A percentile compares a stretch with the other conserved stretches of the same genome.
These are phyloP conservation scores for Cromileptes altivelis DNA, from an alignment of 2,113 vertebrate genomes.

Conservation along the genomic window DNA sequence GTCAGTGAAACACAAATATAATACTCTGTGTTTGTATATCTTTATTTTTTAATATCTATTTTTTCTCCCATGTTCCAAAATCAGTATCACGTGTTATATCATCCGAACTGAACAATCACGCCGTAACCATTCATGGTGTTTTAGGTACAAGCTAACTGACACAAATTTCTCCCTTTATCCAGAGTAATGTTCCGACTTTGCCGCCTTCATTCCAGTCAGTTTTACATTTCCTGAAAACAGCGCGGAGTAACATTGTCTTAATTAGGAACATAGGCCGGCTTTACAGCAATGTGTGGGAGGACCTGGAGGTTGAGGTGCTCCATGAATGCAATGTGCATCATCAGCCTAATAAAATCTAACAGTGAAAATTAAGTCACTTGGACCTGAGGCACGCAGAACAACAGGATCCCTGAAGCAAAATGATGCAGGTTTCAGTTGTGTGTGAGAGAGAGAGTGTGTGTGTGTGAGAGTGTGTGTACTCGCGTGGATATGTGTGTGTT, in stretches of 20 bases:
- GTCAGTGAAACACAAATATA: background rate
- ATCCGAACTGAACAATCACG: background rate
- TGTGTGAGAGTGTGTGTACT: background rate
- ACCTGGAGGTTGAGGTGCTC: constrained; percentile 61
- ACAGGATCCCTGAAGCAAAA: constrained; percentile 52
- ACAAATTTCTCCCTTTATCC: constrained; percentile 36
- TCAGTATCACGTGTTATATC: background rate
- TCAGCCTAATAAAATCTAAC: constrained; percentile 71
- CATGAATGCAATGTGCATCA: constrained; percentile 67
- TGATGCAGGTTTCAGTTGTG: constrained; percentile 32
- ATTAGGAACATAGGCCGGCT: constrained; percentile 64
- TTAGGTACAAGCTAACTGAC: constrained; percentile 41
- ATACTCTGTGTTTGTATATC: background rate
- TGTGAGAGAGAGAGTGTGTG: background rate
- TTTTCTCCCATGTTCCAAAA: background rate
- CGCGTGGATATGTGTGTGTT: constrained; percentile 3
- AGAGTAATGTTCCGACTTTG: constrained; percentile 41
- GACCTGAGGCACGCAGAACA: constrained; percentile 67
- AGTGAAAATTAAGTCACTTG: constrained; percentile 65
- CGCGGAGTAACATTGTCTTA: constrained; percentile 44
- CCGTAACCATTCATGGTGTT: constrained; percentile 11
- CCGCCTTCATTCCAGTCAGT: constrained; percentile 48
- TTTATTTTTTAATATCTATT: background rate
- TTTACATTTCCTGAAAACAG: constrained; percentile 64
- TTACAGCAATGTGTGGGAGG: constrained; percentile 55